Base-by-base conservation (phyloP, 2,888 invertebrate genomes). In the Nebria salina region DNA sequence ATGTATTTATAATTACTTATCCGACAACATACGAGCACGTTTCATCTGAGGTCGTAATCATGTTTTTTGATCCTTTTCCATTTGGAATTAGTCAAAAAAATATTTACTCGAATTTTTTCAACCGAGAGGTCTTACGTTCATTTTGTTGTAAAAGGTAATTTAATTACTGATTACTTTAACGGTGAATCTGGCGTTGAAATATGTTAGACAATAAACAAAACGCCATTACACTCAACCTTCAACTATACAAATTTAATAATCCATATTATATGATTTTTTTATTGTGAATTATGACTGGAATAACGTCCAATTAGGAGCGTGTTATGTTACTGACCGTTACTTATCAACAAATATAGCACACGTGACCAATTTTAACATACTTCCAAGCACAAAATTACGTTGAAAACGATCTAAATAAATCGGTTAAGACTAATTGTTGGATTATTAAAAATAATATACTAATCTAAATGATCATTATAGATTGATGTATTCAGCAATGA, bases 321-420 rank as follows among this genome's bases (percentile, higher is more conserved):
- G 8, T 11, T 54, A 54, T 54, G 13, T 54, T 54, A 13, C 54
- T 54, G 54, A 54, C 54, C 54, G 54, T 54, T 54, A 54, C 6
- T 54, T 54, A 54, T 54, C 54, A 54, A 54, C 54, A 54, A 54
- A 54, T 54, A 54, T 8, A 0, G 8, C 54, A 54, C 13, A 54
- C 54, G 54, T 8, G 8, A 54, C 54, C 7, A 54, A 54, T 54
- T 54, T 54, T 4, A 54, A 54, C 54, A 54, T 54, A 54, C 54
- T 54, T 54, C 54, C 54, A 54, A 54, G 54, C 54, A 54, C 54
- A 54, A 54, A 54, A 54, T 54, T 54, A 54, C 54, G 54, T 54
- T 54, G 54, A 13, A 54, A 54, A 54, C 8, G 54, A 7, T 54
- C 54, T 0, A 13, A 54, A 13, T 54, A 54, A 54, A 54, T 54